These are phyloP conservation scores for Scopus umbretta DNA, from an alignment of 2,113 vertebrate genomes.

Conservation along the genomic window DNA sequence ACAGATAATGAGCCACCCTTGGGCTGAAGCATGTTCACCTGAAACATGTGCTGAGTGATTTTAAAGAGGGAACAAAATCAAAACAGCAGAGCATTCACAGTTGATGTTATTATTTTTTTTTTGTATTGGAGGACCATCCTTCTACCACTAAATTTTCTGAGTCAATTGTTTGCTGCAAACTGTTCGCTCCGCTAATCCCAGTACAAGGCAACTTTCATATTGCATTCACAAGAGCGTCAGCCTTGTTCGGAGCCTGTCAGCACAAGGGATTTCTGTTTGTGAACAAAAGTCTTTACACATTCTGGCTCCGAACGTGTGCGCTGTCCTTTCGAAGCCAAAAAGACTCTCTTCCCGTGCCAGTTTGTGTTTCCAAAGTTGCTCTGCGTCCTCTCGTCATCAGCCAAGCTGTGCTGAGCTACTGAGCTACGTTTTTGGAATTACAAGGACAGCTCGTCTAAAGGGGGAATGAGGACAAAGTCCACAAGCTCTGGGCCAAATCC, in stretches of 20 bases:
- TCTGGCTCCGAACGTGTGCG: constrained; percentile 40
- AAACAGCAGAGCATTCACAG: neutral
- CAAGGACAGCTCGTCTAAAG: neutral
- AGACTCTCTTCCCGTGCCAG: constrained; percentile 35
- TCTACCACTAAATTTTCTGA: neutral
- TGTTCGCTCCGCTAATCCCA: neutral
- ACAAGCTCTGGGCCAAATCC: neutral
- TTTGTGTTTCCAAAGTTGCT: constrained; percentile 60
- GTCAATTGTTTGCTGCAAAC: neutral
- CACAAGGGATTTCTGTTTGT: constrained; percentile 65
- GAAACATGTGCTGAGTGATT: neutral
- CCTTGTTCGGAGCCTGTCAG: constrained; percentile 39
- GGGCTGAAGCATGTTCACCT: neutral
- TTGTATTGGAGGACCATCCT: neutral
- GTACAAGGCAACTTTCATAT: constrained; percentile 48
- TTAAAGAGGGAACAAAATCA: neutral
- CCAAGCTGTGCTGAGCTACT: constrained; percentile 43
- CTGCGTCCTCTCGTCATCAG: constrained; percentile 36
- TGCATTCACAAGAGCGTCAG: constrained; percentile 22
- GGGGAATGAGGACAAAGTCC: constrained; percentile 50
- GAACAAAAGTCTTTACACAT: constrained; percentile 66
- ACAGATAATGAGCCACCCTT: neutral
- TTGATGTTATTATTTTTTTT: neutral
- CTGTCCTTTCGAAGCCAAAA: constrained; percentile 46
- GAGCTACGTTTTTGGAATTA: constrained; percentile 36